These are phyloP conservation scores for Troilus luridus DNA, from an alignment of 2,888 invertebrate genomes.

Conservation along the genomic window DNA sequence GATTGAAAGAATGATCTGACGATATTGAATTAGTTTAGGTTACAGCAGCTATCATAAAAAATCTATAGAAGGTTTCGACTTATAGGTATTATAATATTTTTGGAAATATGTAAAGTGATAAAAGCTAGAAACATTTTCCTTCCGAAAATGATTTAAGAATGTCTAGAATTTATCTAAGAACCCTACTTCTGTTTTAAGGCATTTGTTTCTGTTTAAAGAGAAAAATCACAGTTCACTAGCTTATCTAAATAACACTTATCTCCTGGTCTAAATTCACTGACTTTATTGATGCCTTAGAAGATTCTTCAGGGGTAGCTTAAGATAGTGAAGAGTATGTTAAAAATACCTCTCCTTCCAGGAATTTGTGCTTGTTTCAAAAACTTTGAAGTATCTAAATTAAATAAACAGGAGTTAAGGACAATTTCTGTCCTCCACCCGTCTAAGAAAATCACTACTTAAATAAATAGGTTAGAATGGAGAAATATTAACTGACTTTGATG, in stretches of 20 bases:
- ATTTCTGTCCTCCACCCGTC: no score
- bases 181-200: background rate
- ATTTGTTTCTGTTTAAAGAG: background rate
- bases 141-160: background rate
- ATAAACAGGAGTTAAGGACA: no score
- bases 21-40: no score
- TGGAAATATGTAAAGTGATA: no score
- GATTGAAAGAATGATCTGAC: no score
- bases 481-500: no score
- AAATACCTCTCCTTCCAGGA: background rate
- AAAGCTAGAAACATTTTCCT: background rate
- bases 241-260: conserved; percentile 22
- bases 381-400: background rate
- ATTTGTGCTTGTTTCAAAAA: background rate
- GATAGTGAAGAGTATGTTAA: background rate
- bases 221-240: background rate
- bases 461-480: no score
- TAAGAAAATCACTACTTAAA: no score
- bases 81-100: background rate
- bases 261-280: conserved; percentile 1
- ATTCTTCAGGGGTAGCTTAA: background rate
- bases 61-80: background rate
- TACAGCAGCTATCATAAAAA: no score
- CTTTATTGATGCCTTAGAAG: background rate
- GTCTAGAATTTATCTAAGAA: background rate